Percentiles rank a stretch among this genome's conserved stretches.
phyloP scores from a whole-genome alignment of 2,888 invertebrate genomes.

The Stenichneumon culpator region DNA sequence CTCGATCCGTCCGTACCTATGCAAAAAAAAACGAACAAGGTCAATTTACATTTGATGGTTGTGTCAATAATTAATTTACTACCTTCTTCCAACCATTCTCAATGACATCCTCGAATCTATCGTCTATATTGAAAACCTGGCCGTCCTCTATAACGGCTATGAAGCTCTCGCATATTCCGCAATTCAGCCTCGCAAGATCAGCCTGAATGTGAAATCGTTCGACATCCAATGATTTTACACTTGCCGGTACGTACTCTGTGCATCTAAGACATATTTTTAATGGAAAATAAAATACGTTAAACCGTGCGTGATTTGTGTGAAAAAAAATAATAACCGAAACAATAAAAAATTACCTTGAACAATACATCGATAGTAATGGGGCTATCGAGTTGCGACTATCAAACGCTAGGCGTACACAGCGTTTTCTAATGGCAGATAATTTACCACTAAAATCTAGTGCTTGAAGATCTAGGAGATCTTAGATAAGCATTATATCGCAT shows the following conservation, averaged over 20 bases:
- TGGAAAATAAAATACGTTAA: not conserved
- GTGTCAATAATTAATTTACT: slow-evolving; percentile 1
- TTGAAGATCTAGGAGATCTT: too few relatives aligned
- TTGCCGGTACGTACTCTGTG: slow-evolving; percentile 81
- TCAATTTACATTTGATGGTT: not conserved
- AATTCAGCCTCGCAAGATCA: slow-evolving; percentile 72
- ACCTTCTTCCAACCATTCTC: slow-evolving; percentile 72
- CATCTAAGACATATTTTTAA: slow-evolving; percentile 61
- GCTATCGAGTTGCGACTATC: too few relatives aligned
- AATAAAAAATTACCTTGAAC: slow-evolving; percentile 56
- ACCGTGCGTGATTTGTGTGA: not conserved
- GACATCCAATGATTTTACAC: slow-evolving; percentile 73
- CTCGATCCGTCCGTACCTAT: slow-evolving; percentile 75
- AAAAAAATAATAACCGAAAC: not conserved
- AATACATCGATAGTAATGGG: slow-evolving; percentile 56
- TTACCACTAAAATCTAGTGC: too few relatives aligned
- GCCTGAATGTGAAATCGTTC: slow-evolving; percentile 66
- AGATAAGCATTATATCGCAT: too few relatives aligned
- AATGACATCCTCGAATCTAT: slow-evolving; percentile 58
- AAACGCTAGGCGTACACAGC: too few relatives aligned
- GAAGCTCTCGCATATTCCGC: slow-evolving; percentile 70
- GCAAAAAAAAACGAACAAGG: not conserved
- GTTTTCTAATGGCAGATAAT: too few relatives aligned
- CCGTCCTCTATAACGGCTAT: slow-evolving; percentile 62
- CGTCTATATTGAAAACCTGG: slow-evolving; percentile 62